Percentiles rank a stretch among this genome's conserved stretches.
phyloP scores from a whole-genome alignment of 2,113 vertebrate genomes.

The Corythornis madagascariensis region DNA sequence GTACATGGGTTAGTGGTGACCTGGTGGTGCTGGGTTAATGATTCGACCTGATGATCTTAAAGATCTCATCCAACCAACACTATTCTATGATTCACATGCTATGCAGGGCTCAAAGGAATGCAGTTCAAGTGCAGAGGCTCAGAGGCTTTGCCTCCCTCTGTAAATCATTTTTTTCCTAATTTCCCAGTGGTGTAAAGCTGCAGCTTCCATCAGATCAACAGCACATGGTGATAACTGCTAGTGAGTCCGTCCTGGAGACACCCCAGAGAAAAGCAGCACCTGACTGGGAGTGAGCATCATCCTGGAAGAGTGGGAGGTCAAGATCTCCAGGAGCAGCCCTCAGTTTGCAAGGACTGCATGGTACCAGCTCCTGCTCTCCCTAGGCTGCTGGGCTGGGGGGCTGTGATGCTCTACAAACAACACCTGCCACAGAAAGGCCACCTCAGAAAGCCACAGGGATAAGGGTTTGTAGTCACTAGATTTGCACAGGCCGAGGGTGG shows the following conservation, averaged over 20 bases:
- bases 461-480: neutral
- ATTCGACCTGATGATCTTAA: neutral
- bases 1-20: neutral
- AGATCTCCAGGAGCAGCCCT: neutral
- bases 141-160: neutral
- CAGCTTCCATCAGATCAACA: rapidly evolving
- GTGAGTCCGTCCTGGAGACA: neutral
- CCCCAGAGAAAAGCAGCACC: rapidly evolving
- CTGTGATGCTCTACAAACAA: neutral
- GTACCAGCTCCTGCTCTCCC: neutral
- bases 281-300: neutral
- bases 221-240: rapidly evolving
- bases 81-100: neutral
- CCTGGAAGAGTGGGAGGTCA: rapidly evolving
- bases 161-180: rapidly evolving
- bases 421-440: neutral
- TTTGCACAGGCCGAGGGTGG: neutral
- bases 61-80: neutral
- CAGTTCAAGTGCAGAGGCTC: neutral
- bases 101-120: neutral
- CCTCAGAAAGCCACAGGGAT: neutral
- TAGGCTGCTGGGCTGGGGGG: neutral
- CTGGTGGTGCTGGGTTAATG: neutral
- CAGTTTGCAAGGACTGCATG: rapidly evolving
- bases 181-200: neutral